phyloP scores from a whole-genome alignment of 2,888 invertebrate species.

The Tipula lateralis region DNA sequence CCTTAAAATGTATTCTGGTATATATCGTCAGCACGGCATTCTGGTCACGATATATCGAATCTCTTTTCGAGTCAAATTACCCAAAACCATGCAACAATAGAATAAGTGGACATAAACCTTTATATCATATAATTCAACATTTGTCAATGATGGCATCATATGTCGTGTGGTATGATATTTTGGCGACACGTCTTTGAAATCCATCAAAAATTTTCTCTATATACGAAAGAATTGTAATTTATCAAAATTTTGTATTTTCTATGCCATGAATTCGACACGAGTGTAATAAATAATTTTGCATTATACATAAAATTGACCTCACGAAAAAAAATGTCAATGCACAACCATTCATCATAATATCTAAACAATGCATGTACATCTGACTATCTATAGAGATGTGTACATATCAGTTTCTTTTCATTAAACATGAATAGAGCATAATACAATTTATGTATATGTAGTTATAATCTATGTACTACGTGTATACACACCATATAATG shows the following conservation, averaged over 20 bases:
- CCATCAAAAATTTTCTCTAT: too few species aligned
- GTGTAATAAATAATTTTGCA: constrained; percentile 9
- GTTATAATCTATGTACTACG: neutral
- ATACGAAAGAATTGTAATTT: neutral
- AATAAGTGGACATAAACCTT: too few species aligned
- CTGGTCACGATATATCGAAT: too few species aligned
- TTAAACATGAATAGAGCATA: neutral
- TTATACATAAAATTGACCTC: neutral
- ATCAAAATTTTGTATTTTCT: neutral
- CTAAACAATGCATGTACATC: neutral
- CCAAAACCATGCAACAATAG: too few species aligned
- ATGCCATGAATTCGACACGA: neutral
- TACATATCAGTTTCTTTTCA: neutral
- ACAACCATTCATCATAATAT: neutral
- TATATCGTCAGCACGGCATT: too few species aligned
- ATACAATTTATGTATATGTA: neutral
- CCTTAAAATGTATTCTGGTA: too few species aligned
- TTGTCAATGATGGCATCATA: too few species aligned
- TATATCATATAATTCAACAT: too few species aligned
- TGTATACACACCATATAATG: neutral
- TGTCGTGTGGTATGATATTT: too few species aligned
- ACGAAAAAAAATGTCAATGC: neutral
- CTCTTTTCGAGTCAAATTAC: too few species aligned
- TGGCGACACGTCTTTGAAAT: too few species aligned
- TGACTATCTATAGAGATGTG: neutral